Evolutionary conservation across 1,140 invertebrate genomes (phyloP), one percentile per base, ranked within the genome.

Genomic region (Zaprionus ornatus): DNA sequence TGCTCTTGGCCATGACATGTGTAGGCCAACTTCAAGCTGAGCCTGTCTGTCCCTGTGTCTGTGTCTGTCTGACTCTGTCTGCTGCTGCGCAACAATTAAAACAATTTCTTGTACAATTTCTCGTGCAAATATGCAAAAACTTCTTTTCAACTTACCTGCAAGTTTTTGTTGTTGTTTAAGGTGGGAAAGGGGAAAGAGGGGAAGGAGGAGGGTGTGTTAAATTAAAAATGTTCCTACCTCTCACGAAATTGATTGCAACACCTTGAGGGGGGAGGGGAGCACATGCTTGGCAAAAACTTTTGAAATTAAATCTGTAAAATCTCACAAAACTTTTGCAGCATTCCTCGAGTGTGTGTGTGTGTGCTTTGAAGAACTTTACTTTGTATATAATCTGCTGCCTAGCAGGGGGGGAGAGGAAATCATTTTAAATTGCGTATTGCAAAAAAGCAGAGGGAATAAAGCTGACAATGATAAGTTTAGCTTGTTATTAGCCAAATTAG

Each of bases 61-160:
- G 60, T 13, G 3, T 12, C 42, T 40, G 67, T 66, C 60, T 79
- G 10, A 1, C 57, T 68, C 37, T 65, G 52, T 17, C 37, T 48
- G 72, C 48, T 21, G 48, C 37, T 70, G 68, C 40, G 61, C 73
- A 88, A 73, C 84, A 87, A 87, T 87, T 87, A 88, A 87, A 87
- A 80, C 77, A 84, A 88, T 88, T 87, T 87, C 74, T 76, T 74
- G 9, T 29, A 29, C 60, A 74, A 74, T 69, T 67, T 74, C 48
- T 17, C 56, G 57, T 19, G 73, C 77, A 87, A 88, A 88, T 84
- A 80, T 88, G 67, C 66, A 77, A 70, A 87, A 84, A 17, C 40
- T 45, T 45, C 45, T 87, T 79, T 29, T 48, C 29, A 25, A 69
- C 37, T 50, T 74, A 48, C 50, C 57, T 69, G 61, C 56, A 27